A percentile compares a stretch with the other conserved stretches of the same genome.
phyloP scores from a whole-genome alignment of 2,888 invertebrate species.

The Eupeodes luniger region DNA sequence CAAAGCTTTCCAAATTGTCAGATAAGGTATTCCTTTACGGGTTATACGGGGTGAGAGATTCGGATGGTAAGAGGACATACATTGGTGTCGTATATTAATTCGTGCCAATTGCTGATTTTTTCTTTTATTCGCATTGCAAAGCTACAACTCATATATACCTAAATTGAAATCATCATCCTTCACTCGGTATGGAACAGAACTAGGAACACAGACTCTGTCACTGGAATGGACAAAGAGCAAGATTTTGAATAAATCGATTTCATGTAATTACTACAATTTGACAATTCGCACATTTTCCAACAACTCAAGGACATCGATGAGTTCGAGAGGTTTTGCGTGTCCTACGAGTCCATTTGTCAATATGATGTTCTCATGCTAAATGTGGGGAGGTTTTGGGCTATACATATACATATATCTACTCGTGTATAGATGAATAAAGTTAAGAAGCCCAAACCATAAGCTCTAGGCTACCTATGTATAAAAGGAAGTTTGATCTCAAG shows the following conservation, averaged over 20 bases:
- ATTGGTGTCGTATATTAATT: background rate
- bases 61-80: background rate
- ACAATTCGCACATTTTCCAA: slow-evolving; percentile 60
- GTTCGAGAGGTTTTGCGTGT: slow-evolving; percentile 53
- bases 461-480: background rate
- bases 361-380: background rate
- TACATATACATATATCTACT: background rate
- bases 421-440: background rate
- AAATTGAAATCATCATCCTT: too few species aligned
- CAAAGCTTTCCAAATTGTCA: slow-evolving; percentile 4
- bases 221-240: background rate
- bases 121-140: background rate
- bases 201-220: background rate
- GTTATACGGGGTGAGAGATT: background rate
- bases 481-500: slow-evolving; percentile 35
- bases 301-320: slow-evolving; percentile 52
- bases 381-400: background rate
- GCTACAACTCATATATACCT: too few species aligned
- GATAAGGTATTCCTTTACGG: slow-evolving; percentile 8
- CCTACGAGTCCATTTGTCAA: slow-evolving; percentile 60
- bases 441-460: slow-evolving; percentile 24
- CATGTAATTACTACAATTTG: slow-evolving; percentile 73
- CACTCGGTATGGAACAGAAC: background rate
- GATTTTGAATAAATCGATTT: slow-evolving; percentile 61
- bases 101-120: slow-evolving; percentile 8